Base-by-base conservation (phyloP, 37 sponge, comb jelly and placozoan species). In the Halichondria panicea region DNA sequence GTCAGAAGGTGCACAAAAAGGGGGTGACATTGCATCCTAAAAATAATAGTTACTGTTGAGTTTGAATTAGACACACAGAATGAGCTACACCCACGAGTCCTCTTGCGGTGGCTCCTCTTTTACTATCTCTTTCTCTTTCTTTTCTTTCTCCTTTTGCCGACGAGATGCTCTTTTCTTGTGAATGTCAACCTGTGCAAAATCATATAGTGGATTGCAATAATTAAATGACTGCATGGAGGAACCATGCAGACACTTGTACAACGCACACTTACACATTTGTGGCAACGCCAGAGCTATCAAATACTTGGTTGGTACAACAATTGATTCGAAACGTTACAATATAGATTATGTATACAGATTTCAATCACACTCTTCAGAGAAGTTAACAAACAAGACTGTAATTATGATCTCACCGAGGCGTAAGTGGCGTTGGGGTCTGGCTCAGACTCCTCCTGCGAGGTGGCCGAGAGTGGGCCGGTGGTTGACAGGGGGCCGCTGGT, bases 1-100 rank as follows among this genome's bases (percentile, higher is more conserved):
- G n/a, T n/a, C n/a, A n/a, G n/a, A n/a, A n/a, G n/a, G n/a, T n/a
- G n/a, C n/a, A n/a, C n/a, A n/a, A n/a, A n/a, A n/a, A n/a, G n/a
- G n/a, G n/a, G n/a, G n/a, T n/a, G n/a, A n/a, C n/a, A n/a, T n/a
- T n/a, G n/a, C n/a, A n/a, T n/a, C n/a, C n/a, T n/a, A n/a, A n/a
- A n/a, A n/a, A n/a, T n/a, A n/a, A n/a, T n/a, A n/a, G n/a, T n/a
- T n/a, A n/a, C n/a, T n/a, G n/a, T n/a, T n/a, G n/a, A n/a, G n/a
- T n/a, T n/a, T n/a, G n/a, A n/a, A n/a, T n/a, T n/a, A n/a, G n/a
- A n/a, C n/a, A n/a, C n/a, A n/a, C n/a, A n/a, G n/a, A n/a, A n/a
- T n/a, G n/a, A n/a, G n/a, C n/a, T 43, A 68, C 3, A 68, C 68
- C 68, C 68, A 68, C 13, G 68, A 68, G 43, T 68, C 68, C n/a